Evolutionary conservation across 2,113 vertebrate genomes (phyloP).

Genomic region (Nibea coibor): DNA sequence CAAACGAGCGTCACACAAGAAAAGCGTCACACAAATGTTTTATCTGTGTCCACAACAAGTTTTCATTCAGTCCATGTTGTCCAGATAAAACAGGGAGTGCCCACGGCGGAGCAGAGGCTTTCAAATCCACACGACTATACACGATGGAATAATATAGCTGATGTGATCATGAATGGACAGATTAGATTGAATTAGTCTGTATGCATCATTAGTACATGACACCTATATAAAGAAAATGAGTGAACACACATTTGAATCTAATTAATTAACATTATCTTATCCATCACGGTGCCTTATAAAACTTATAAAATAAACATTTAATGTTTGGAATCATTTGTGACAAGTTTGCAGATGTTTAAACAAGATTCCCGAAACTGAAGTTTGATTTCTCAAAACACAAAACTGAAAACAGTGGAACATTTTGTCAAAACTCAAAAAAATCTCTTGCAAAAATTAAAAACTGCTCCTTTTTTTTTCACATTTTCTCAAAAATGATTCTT

Average conservation of each 20-base stretch:
- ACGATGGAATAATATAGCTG: too few species aligned
- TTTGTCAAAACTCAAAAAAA: too few species aligned
- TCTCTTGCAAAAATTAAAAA: too few species aligned
- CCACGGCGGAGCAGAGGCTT: background rate
- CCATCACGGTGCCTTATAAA: background rate
- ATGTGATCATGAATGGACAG: too few species aligned
- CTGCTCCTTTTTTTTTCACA: too few species aligned
- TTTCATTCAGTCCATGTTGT: background rate
- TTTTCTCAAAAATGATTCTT: too few species aligned
- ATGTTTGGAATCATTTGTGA: too few species aligned
- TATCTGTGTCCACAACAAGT: background rate
- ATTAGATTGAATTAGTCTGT: background rate
- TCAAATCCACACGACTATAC: background rate
- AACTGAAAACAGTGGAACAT: too few species aligned
- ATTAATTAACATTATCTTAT: background rate
- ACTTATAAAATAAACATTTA: background rate
- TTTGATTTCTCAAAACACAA: too few species aligned
- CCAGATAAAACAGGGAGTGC: background rate
- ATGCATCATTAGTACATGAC: too few species aligned
- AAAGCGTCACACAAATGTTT: conserved; percentile 4
- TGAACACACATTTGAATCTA: background rate
- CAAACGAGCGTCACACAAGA: background rate
- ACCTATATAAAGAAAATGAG: background rate
- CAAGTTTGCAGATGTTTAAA: too few species aligned
- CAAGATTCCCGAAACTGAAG: too few species aligned